A percentile compares a stretch with the other conserved stretches of the same genome.
phyloP scores from a whole-genome alignment of 2,113 vertebrate genomes.

The Gulo gulo region DNA sequence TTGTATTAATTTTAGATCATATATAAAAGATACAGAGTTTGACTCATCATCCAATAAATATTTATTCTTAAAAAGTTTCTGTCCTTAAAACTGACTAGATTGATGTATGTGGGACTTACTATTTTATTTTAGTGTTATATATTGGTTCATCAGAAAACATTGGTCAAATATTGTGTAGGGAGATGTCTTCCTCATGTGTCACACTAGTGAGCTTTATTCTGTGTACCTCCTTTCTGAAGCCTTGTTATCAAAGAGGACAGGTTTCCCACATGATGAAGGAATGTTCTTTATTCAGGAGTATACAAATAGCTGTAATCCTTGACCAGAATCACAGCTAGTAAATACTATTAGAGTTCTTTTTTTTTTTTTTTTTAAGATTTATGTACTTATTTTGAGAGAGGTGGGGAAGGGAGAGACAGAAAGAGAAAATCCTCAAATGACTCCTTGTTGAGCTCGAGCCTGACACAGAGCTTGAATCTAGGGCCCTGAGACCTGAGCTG shows the following conservation, averaged over 20 bases:
- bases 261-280: background rate
- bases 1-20: background rate
- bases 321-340: background rate
- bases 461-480: background rate
- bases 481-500: background rate
- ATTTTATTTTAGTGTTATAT: background rate
- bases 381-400: background rate
- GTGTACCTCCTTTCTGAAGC: background rate
- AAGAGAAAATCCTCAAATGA: background rate
- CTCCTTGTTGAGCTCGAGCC: background rate
- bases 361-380: background rate
- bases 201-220: background rate
- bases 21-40: background rate
- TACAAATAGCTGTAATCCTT: background rate
- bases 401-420: background rate
- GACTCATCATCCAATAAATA: background rate
- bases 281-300: background rate
- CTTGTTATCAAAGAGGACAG: background rate
- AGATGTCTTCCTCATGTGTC: background rate
- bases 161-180: background rate
- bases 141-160: background rate
- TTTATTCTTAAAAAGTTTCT: background rate
- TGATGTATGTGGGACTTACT: background rate
- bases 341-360: background rate
- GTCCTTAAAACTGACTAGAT: background rate